Conservation (phyloP, 2,888 invertebrate genomes). For the Ernsta delagoae region DNA sequence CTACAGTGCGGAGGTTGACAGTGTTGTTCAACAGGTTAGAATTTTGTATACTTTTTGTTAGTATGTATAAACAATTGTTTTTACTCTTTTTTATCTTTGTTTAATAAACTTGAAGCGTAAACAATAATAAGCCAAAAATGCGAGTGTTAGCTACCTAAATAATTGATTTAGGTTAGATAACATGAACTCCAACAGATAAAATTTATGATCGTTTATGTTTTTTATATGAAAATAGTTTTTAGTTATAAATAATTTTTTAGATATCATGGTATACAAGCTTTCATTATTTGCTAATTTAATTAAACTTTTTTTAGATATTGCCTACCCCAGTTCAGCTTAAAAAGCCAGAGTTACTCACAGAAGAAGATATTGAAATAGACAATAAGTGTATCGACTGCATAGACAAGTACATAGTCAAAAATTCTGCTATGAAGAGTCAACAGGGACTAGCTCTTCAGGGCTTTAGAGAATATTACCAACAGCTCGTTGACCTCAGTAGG, state of each 20-base stretch:
- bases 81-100: too few relatives aligned
- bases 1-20: conserved; percentile 84
- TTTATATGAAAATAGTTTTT: too few relatives aligned
- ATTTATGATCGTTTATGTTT: too few relatives aligned
- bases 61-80: too few relatives aligned
- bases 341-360: conserved; percentile 80
- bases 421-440: conserved; percentile 87
- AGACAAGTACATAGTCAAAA: conserved; percentile 85
- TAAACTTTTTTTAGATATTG: conserved; percentile 59
- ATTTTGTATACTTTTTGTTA: neutral
- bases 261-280: neutral
- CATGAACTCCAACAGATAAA: too few relatives aligned
- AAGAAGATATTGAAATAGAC: conserved; percentile 81
- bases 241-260: too few relatives aligned
- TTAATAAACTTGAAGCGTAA: too few relatives aligned
- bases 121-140: too few relatives aligned
- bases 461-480: conserved; percentile 87
- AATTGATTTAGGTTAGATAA: too few relatives aligned
- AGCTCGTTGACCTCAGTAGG: conserved; percentile 83
- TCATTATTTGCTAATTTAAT: too few relatives aligned
- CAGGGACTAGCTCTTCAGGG: conserved; percentile 90
- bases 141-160: too few relatives aligned
- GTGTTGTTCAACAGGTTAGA: conserved; percentile 65
- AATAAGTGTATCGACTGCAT: conserved; percentile 84
- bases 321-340: conserved; percentile 67